These are phyloP conservation scores for Leptodactylus fuscus DNA, from an alignment of 2,113 vertebrate species.

Conservation along the genomic window DNA sequence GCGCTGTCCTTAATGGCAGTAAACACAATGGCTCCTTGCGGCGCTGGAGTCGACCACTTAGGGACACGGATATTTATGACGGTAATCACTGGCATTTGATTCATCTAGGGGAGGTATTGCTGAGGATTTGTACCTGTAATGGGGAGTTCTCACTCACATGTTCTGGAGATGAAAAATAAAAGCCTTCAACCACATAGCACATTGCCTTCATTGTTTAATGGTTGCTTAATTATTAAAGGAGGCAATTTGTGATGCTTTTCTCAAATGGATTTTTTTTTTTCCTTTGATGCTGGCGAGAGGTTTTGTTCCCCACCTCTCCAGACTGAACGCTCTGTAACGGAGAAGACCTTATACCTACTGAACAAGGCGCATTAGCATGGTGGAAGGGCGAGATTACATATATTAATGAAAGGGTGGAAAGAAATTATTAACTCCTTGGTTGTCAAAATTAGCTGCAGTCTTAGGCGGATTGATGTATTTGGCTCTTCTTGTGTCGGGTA, in stretches of 20 bases:
- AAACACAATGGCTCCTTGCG: not conserved
- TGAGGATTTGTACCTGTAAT: constrained; percentile 13
- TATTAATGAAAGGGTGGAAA: not conserved
- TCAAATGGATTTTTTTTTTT: constrained; percentile 44
- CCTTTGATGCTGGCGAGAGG: not conserved
- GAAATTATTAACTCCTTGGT: not conserved
- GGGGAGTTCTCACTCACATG: constrained; percentile 23
- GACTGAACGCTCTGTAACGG: not conserved
- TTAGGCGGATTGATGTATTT: too few species aligned
- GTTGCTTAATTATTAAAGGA: constrained; percentile 52
- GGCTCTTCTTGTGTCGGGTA: too few species aligned
- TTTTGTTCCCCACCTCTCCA: not conserved
- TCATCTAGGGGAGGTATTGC: not conserved
- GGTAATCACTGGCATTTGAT: constrained; percentile 1
- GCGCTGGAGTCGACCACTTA: constrained; percentile 3
- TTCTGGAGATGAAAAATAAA: constrained; percentile 29
- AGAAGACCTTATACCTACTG: not conserved
- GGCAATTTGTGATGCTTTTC: constrained; percentile 51
- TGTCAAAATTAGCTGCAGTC: too few species aligned
- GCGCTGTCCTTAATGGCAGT: not conserved
- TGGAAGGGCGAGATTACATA: not conserved
- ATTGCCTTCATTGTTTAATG: constrained; percentile 50
- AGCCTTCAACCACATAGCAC: constrained; percentile 33
- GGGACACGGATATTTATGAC: constrained; percentile 1
- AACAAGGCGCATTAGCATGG: not conserved